phyloP scores from a whole-genome alignment of 2,113 vertebrate genomes.

The Crotalus viridis region DNA sequence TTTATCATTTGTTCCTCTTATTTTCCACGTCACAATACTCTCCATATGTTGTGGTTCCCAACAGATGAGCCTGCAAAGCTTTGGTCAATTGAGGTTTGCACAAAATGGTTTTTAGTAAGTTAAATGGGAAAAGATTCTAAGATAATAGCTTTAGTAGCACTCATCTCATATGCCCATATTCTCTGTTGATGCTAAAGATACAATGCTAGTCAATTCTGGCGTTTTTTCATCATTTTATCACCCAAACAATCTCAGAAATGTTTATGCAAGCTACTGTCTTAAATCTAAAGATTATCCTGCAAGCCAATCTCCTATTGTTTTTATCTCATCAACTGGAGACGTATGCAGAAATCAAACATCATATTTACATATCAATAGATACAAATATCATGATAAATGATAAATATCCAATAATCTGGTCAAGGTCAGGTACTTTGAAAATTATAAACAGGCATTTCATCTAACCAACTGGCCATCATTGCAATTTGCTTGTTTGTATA shows the following conservation, averaged over 20 bases:
- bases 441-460: background rate
- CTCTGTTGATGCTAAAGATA: background rate
- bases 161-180: background rate
- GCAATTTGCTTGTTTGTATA: background rate
- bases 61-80: background rate
- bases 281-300: background rate
- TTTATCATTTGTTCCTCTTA: background rate
- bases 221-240: background rate
- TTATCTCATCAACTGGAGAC: background rate
- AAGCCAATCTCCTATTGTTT: background rate
- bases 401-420: constrained; percentile 4
- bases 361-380: background rate
- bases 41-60: background rate
- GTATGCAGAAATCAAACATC: background rate
- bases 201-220: too few species aligned
- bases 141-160: background rate
- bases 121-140: background rate
- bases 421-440: background rate
- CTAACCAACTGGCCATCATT: background rate
- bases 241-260: background rate
- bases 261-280: background rate
- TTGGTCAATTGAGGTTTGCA: background rate
- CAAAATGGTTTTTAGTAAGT: background rate
- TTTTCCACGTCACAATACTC: background rate
- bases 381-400: background rate